These are phyloP conservation scores for Amazona ochrocephala DNA, from an alignment of 2,797 vertebrate genomes.

Conservation along the genomic window DNA sequence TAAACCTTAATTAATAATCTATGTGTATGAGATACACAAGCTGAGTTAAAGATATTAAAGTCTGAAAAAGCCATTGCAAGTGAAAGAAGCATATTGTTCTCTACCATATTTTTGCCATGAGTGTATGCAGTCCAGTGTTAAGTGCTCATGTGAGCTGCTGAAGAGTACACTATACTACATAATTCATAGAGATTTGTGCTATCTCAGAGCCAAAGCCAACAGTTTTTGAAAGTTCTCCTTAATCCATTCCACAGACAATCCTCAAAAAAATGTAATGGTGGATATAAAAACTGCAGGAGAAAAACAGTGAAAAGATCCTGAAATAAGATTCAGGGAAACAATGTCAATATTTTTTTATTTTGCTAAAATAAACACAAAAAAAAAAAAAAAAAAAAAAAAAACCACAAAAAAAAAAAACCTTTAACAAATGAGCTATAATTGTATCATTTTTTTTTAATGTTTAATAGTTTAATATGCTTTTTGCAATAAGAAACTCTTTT, in stretches of 20 bases:
- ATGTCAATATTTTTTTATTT: neutral
- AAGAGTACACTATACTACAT: neutral
- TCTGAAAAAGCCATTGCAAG: neutral
- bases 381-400: too few relatives aligned
- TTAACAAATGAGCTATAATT: neutral
- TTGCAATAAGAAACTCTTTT: neutral
- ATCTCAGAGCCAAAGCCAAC: neutral
- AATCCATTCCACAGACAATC: neutral
- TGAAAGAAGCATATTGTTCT: neutral
- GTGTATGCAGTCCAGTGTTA: neutral
- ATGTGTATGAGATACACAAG: neutral
- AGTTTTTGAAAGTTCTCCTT: neutral
- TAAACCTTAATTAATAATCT: neutral
- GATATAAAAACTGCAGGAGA: neutral
- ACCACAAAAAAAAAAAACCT: too few relatives aligned
- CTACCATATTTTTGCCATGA: neutral
- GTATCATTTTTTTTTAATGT: neutral
- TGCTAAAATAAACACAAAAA: neutral
- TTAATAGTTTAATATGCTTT: fast-evolving
- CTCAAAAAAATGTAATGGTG: neutral
- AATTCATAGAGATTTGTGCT: too few relatives aligned
- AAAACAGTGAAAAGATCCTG: neutral
- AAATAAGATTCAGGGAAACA: neutral
- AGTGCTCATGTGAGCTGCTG: neutral
- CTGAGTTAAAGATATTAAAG: neutral